Evolutionary conservation across 2,888 invertebrate genomes (phyloP), one percentile per base, ranked within the genome.

Genomic region (Dryobotodes eremita): DNA sequence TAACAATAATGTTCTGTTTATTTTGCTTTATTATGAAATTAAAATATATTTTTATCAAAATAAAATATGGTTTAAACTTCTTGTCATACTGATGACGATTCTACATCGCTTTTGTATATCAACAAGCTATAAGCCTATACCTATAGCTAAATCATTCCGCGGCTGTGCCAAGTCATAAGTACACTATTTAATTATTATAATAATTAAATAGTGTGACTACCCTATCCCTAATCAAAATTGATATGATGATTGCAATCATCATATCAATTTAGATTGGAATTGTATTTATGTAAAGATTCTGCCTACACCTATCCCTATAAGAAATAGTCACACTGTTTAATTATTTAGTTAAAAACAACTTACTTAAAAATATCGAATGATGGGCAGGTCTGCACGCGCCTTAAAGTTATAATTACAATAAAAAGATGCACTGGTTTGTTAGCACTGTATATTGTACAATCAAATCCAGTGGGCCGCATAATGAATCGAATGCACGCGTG

Each of bases 401-500:
- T 42, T 83, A 84, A 83, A 85, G 77, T 78, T 86, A 74, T 74
- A 89, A 88, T 88, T 79, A 85, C 82, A 90, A 89, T 86, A 87
- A 91, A 85, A 89, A 74, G 79, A 86, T 80, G 84, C 81, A 80
- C 83, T 89, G 92, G 90, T 91, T 92, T 89, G 90, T 92, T 92
- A 86, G 85, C 88, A 85, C 80, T 88, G 91, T 88, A 92, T 90
- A 94, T 91, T 91, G 91, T 91, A 92, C 92, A 94, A 94, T 94
- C 87, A 91, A 89, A 91, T 75, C 91, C 92, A 93, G 87, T 94
- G 91, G 92, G 88, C 91, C 94, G 93, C 88, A 88, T 93, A 96
- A 96, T 95, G 92, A 95, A 94, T 91, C 79, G 89, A 90, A 91
- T 88, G 90, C 90, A 89, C 80, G 90, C 93, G 91, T 91, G 90